Evolutionary conservation across 2,113 vertebrate genomes (phyloP).

Genomic region (Polypterus bichir): DNA sequence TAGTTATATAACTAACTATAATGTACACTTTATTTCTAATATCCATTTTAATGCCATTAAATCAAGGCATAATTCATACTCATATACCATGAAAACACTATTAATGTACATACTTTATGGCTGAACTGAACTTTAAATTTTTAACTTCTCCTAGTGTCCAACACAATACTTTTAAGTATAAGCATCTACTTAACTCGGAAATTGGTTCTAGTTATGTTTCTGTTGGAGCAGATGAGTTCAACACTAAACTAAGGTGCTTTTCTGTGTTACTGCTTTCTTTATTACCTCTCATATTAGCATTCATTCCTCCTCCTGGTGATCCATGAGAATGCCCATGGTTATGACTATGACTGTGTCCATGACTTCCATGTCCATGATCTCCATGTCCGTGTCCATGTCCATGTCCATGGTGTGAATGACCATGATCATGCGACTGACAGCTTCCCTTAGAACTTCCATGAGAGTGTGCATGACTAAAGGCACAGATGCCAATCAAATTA

Average conservation of each 20-base stretch:
- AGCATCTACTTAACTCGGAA: neutral
- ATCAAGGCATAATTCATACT: too few relatives aligned
- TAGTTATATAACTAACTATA: too few relatives aligned
- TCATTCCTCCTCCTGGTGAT: slow-evolving; percentile 71
- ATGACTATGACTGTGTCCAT: slow-evolving; percentile 52
- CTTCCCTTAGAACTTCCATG: slow-evolving; percentile 59
- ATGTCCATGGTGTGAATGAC: slow-evolving; percentile 66
- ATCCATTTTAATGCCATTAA: too few relatives aligned
- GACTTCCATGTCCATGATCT: slow-evolving; percentile 51
- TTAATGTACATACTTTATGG: too few relatives aligned
- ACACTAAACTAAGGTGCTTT: neutral
- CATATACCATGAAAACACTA: too few relatives aligned
- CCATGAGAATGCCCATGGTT: slow-evolving; percentile 56
- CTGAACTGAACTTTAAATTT: too few relatives aligned
- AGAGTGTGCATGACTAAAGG: slow-evolving; percentile 87
- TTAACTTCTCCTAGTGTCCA: too few relatives aligned
- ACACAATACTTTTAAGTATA: too few relatives aligned
- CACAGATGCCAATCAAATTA: slow-evolving; percentile 94
- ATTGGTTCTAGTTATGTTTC: neutral
- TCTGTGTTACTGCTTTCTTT: neutral
- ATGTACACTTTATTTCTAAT: too few relatives aligned
- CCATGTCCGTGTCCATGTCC: slow-evolving; percentile 36
- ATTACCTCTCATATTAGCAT: slow-evolving; percentile 92
- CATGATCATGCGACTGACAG: slow-evolving; percentile 66
- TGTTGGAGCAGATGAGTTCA: neutral